Base-by-base conservation (phyloP, 2,113 vertebrate genomes). In the Grus americana region DNA sequence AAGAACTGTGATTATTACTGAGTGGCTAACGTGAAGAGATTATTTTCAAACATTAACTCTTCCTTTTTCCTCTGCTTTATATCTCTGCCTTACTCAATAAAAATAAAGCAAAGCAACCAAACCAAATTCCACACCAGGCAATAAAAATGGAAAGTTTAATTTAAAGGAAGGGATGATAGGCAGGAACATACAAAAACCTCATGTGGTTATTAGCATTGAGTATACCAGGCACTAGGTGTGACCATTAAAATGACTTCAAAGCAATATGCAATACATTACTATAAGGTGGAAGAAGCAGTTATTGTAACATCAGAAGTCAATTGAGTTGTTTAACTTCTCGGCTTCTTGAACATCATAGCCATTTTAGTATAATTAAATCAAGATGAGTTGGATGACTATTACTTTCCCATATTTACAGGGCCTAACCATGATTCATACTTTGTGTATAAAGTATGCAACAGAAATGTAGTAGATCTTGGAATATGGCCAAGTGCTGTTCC, bases 291-390 rank as follows among this genome's bases (percentile, higher is more conserved):
- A 87, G 47, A 63, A 79, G 86, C 79, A 66, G 75, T 79, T 92
- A 75, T 47, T 91, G 79, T 92, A 93, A 73, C 21, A 86, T 58
- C 55, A 89, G 59, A 91, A 87, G 47, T 81, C 47, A 93, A 79
- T 47, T 63, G 47, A 36, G 78, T 68, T 93, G 73, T 88, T 84
- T 91, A 86, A 91, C 66, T 85, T 95, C 30, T 88, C 5, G 0
- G 49, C 73, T 97, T 96, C 91, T 97, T 91, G 93, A 95, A 58
- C 72, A 81, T 93, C 93, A 55, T 80, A 86, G 46, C 58, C 66
- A 76, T 94, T 95, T 96, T 87, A 79, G 62, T 78, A 59, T 96
- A 94, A 97, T 93, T 92, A 92, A 91, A 90, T 93, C 68, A 82
- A 80, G 67, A 72, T 88, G 63, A 86, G 55, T 44, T 94, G 80